Evolutionary conservation across 2,113 vertebrate species (phyloP), one percentile per base, ranked within the genome.

Genomic region (Dicaeum eximium): DNA sequence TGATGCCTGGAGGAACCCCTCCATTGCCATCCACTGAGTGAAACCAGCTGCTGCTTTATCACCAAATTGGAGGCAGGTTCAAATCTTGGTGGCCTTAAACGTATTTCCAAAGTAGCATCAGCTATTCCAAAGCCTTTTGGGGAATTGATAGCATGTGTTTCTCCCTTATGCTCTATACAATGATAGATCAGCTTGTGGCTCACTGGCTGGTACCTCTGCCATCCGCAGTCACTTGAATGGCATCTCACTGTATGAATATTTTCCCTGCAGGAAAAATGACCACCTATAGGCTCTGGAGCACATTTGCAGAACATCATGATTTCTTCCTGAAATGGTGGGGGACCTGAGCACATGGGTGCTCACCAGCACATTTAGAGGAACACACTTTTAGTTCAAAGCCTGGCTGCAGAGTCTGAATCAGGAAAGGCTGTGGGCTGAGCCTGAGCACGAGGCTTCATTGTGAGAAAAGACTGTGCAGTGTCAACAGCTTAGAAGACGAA

Each of bases 181-280:
- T 13, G 9, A n/a, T 58, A 20, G 14, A 61, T 73, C 51, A 62
- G 19, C 19, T 51, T 51, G 27, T 11, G 30, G 23, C 27, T 90
- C 40, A 35, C 23, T 70, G 47, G 11, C 30, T 77, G 56, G 20
- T 66, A 42, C 42, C 80, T 74, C 31, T 93, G 58, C 42, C 28
- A 40, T 33, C 38, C 0, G 0, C 14, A 33, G 25, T 69, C 58
- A 54, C 25, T 47, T 15, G 9, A 71, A 51, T 48, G 33, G 6
- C 25, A 67, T 54, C 42, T 78, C n/a, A 23, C 25, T 45, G 22
- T 1, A 1, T 58, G 50, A 80, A 77, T 30, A 38, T n/a, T 57
- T 13, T 60, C 37, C 40, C 16, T 64, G 44, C 15, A 82, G 44
- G 57, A 27, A 80, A 77, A 83, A 31, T 0, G 1, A 61, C 11